Base-by-base conservation (phyloP, 2,113 vertebrate genomes). In the Paradisaea rubra region DNA sequence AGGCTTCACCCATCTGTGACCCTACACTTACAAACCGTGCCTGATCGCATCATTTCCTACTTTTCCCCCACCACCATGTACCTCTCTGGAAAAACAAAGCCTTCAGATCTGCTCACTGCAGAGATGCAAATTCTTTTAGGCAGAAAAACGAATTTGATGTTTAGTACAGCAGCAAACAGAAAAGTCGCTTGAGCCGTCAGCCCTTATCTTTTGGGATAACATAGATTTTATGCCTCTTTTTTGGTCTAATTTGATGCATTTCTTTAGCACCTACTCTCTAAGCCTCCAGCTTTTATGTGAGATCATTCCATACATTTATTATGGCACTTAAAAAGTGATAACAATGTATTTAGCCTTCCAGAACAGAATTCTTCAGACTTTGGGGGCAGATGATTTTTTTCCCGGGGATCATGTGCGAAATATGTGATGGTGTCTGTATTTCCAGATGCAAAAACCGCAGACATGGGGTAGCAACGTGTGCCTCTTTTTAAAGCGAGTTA, bases 101-200 rank as follows among this genome's bases (percentile, higher is more conserved):
- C 50, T 85, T 89, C 79, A 49, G 59, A 80, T 88, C 71, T 73
- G 50, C 74, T 81, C 72, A 7, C 68, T 74, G 79, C 81, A 91
- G 79, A 94, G 52, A 91, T 86, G 76, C 60, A 94, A 77, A 96
- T 94, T 87, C 54, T 94, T 93, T 89, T 81, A 86, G 84, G 81
- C 91, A 95, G 81, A 83, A 86, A 93, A 66, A 72, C 0, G 1
- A 82, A 80, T 94, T 52, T 82, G 79, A 92, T 88, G 71, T 85
- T 94, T 66, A 91, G 63, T 60, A 80, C 70, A 73, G 71, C 60
- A 86, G 87, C 74, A 89, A 94, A 59, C 50, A 88, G 56, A 73
- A 77, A 89, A 89, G 74, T 63, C 2, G 0, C 63, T 93, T 63
- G 70, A 94, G 89, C 87, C 6, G 0, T 60, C 87, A 95, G 84